These are phyloP conservation scores for Varanus komodoensis DNA, from an alignment of 2,113 vertebrate species.

Conservation along the genomic window DNA sequence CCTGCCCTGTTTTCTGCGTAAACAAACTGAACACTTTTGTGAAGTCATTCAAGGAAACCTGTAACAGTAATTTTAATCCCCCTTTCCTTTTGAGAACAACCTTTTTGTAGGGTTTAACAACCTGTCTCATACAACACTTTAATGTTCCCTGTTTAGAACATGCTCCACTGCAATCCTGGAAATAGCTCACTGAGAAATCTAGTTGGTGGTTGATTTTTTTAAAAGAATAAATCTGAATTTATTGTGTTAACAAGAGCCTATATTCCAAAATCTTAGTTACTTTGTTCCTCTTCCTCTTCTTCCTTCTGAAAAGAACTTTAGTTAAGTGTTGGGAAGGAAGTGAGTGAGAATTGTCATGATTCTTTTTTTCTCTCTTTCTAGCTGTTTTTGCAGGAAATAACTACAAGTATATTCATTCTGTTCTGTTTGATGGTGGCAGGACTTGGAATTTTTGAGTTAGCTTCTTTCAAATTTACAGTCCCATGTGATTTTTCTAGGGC, in stretches of 20 bases:
- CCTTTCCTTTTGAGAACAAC: neutral
- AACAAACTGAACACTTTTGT: neutral
- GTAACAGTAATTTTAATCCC: neutral
- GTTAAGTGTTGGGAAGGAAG: neutral
- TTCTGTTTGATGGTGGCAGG: neutral
- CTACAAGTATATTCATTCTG: too few relatives aligned
- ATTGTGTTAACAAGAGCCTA: neutral
- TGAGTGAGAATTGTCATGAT: neutral
- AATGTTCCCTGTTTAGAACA: constrained; percentile 2
- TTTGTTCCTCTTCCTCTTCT: neutral
- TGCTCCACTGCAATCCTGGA: neutral
- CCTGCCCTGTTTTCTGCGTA: neutral
- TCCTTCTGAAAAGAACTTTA: neutral
- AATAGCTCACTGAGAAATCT: neutral
- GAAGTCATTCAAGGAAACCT: neutral
- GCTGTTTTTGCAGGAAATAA: neutral
- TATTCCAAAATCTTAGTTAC: neutral
- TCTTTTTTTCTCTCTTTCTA: neutral
- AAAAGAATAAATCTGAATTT: neutral
- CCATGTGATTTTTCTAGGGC: constrained; percentile 76
- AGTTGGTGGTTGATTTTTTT: neutral
- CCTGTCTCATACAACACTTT: neutral
- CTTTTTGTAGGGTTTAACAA: neutral
- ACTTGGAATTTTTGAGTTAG: neutral
- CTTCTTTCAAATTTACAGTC: neutral